phyloP scores from a whole-genome alignment of 23 tunicate species.

The Diplosoma virens region DNA sequence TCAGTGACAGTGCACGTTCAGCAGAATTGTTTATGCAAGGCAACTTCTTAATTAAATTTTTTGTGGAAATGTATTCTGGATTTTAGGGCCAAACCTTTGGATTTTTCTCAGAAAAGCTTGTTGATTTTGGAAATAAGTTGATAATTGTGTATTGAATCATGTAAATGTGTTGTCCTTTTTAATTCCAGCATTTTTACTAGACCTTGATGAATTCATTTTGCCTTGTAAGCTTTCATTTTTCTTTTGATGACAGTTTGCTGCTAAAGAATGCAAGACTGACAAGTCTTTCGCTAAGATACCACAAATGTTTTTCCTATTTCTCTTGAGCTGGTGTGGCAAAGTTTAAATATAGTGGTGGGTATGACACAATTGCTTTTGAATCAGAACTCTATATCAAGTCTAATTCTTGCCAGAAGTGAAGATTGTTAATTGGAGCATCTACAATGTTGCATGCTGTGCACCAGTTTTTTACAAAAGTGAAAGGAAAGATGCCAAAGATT shows the following conservation, averaged over 20 bases:
- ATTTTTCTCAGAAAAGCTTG: not conserved
- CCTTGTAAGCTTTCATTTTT: not conserved
- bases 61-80: not conserved
- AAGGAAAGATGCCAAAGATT: slow-evolving; percentile 13
- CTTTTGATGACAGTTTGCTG: not conserved
- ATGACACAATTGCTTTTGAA: not conserved
- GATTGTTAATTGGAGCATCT: slow-evolving; percentile 6
- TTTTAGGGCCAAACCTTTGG: slow-evolving; percentile 4
- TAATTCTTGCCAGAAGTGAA: not conserved
- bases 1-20: slow-evolving; percentile 1
- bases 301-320: slow-evolving; percentile 6
- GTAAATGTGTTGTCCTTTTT: not conserved
- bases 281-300: slow-evolving; percentile 24
- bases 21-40: slow-evolving; percentile 12
- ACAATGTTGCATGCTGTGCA: not conserved
- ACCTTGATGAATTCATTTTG: not conserved
- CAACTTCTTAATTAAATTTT: not conserved
- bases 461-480: slow-evolving; percentile 22
- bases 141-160: slow-evolving; percentile 2
- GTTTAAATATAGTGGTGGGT: not conserved
- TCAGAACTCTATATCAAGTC: not conserved
- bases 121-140: not conserved
- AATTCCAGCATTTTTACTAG: slow-evolving; percentile 10
- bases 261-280: slow-evolving; percentile 8
- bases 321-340: slow-evolving; percentile 13